Conservation (phyloP, 2,888 invertebrate species). For the Lasioglossum oenotherae region DNA sequence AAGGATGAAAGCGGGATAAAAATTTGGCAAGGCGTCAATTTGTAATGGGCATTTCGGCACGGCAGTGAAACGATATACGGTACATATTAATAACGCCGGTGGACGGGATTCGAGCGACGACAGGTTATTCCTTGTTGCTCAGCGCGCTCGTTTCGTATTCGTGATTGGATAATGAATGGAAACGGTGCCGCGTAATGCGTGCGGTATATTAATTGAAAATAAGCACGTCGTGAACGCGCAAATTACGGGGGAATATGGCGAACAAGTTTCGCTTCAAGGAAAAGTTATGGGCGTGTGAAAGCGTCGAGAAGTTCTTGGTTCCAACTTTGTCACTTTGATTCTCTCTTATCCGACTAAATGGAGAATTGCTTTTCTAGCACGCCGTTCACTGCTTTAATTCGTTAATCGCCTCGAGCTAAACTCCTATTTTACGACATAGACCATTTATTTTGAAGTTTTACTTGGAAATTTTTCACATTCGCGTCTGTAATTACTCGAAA, state of each 20-base stretch:
- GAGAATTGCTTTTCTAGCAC: neutral
- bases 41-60: neutral
- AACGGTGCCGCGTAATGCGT: slow-evolving; percentile 13
- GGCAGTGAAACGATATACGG: neutral
- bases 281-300: slow-evolving; percentile 1
- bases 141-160: slow-evolving; percentile 4
- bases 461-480: neutral
- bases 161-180: slow-evolving; percentile 42
- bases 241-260: slow-evolving; percentile 8
- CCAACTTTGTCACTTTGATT: neutral
- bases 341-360: slow-evolving; percentile 1
- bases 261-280: slow-evolving; percentile 5
- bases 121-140: slow-evolving; percentile 43
- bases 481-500: neutral
- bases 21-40: neutral
- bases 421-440: neutral
- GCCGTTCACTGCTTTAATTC: neutral
- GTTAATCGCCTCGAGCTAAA: neutral
- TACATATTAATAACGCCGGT: slow-evolving; percentile 5
- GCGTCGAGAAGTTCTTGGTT: slow-evolving; percentile 2
- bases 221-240: slow-evolving; percentile 17
- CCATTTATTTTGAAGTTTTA: neutral
- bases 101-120: slow-evolving; percentile 17
- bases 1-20: neutral
- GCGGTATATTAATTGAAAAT: slow-evolving; percentile 29